Evolutionary conservation across 2,797 vertebrate genomes (phyloP).

Genomic region (Australoheros facetus): DNA sequence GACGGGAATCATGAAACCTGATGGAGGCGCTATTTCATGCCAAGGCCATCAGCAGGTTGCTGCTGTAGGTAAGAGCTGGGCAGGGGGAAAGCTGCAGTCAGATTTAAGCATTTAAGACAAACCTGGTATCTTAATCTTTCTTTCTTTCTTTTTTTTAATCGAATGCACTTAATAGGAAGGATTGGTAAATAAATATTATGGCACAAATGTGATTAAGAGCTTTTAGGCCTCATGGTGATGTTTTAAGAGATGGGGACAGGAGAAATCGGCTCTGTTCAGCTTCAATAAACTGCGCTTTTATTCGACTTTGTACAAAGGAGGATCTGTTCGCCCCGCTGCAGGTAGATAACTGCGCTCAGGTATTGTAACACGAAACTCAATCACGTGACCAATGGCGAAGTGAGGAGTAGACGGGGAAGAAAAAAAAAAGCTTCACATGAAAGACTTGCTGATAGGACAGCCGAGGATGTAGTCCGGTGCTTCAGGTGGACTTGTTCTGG

Average conservation of each 20-base stretch:
- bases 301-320: conserved; percentile 73
- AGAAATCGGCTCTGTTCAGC: conserved; percentile 33
- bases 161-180: background rate
- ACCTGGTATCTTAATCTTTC: background rate
- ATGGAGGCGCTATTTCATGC: conserved; percentile 69
- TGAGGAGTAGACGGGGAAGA: conserved; percentile 37
- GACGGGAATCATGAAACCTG: conserved; percentile 46
- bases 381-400: conserved; percentile 79
- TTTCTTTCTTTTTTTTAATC: background rate
- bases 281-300: conserved; percentile 50
- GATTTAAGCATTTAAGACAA: conserved; percentile 25
- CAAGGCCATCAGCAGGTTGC: conserved; percentile 59
- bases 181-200: background rate
- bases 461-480: conserved; percentile 2
- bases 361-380: conserved; percentile 80
- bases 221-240: background rate
- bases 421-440: conserved; percentile 64
- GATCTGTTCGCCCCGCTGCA: conserved; percentile 72
- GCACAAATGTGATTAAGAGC: background rate
- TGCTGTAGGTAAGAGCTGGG: conserved; percentile 41
- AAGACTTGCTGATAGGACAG: conserved; percentile 27
- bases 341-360: conserved; percentile 80
- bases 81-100: background rate
- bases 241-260: background rate
- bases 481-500: background rate